Conservation (phyloP, 2,797 vertebrate species). For the Lutjanus campechanus region DNA sequence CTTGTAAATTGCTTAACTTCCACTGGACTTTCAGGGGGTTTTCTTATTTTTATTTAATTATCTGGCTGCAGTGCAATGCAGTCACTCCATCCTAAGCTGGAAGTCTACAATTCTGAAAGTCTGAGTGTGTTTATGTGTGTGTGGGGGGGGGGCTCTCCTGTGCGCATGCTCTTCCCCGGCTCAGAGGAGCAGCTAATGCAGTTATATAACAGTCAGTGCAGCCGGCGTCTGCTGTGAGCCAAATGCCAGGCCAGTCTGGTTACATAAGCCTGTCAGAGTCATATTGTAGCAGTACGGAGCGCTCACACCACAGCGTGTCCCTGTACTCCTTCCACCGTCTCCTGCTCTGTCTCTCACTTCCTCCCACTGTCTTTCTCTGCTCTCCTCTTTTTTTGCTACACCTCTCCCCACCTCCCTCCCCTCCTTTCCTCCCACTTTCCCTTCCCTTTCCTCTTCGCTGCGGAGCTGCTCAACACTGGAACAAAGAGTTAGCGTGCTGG, state of each 20-base stretch:
- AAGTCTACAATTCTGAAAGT: slow-evolving; percentile 52
- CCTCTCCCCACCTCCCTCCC: slow-evolving; percentile 18
- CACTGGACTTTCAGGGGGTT: slow-evolving; percentile 3
- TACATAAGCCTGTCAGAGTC: slow-evolving; percentile 87
- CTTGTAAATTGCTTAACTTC: slow-evolving; percentile 22
- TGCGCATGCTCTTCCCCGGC: slow-evolving; percentile 78
- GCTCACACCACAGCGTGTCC: slow-evolving; percentile 76
- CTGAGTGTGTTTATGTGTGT: slow-evolving; percentile 16
- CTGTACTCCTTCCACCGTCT: slow-evolving; percentile 62
- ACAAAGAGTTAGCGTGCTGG: slow-evolving; percentile 63
- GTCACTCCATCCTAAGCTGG: slow-evolving; percentile 37
- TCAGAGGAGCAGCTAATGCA: slow-evolving; percentile 86
- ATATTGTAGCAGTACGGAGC: slow-evolving; percentile 82
- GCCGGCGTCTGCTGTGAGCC: slow-evolving; percentile 86
- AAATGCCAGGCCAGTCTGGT: slow-evolving; percentile 84
- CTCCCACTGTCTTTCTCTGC: slow-evolving; percentile 58
- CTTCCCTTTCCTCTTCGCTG: slow-evolving; percentile 41
- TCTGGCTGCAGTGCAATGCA: slow-evolving; percentile 44
- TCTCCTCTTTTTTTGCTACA: slow-evolving; percentile 23
- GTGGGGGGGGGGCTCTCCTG: slow-evolving; percentile 37
- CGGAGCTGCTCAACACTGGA: slow-evolving; percentile 43
- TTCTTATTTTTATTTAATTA: not conserved
- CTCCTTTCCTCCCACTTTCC: slow-evolving; percentile 16
- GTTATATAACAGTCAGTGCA: slow-evolving; percentile 87
- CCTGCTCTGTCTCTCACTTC: slow-evolving; percentile 72